Evolutionary conservation across 2,113 vertebrate species (phyloP).

Genomic region (Crocuta crocuta): DNA sequence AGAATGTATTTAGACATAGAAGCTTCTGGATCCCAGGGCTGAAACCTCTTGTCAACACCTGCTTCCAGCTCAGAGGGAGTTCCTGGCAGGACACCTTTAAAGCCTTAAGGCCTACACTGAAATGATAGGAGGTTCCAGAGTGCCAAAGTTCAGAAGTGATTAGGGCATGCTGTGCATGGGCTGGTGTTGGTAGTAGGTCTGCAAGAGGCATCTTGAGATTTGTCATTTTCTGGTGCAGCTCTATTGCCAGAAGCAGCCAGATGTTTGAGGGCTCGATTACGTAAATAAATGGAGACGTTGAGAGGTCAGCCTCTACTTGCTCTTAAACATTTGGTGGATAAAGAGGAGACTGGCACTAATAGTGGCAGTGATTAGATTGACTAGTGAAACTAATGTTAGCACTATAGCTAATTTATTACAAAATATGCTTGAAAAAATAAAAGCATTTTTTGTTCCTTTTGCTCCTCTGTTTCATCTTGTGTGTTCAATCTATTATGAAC

Average conservation of each 20-base stretch:
- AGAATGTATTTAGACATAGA: background rate
- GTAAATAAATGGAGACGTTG: background rate
- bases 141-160: background rate
- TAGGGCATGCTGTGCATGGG: background rate
- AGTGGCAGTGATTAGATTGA: background rate
- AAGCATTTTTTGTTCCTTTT: slow-evolving; percentile 12
- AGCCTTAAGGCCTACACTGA: background rate
- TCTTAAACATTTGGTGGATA: slow-evolving; percentile 16
- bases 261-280: background rate
- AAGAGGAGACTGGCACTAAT: background rate
- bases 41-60: background rate
- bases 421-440: background rate
- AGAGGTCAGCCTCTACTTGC: background rate
- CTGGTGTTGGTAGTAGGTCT: background rate
- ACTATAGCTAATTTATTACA: background rate
- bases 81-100: background rate
- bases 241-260: background rate
- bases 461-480: background rate
- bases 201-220: background rate
- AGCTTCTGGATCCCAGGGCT: background rate
- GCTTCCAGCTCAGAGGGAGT: background rate
- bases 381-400: background rate
- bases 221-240: background rate
- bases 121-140: too few relatives aligned
- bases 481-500: background rate